A percentile compares a stretch with the other conserved stretches of the same genome.
These are phyloP conservation scores for Seira musarum DNA, from an alignment of 2,888 invertebrate genomes.

Conservation along the genomic window DNA sequence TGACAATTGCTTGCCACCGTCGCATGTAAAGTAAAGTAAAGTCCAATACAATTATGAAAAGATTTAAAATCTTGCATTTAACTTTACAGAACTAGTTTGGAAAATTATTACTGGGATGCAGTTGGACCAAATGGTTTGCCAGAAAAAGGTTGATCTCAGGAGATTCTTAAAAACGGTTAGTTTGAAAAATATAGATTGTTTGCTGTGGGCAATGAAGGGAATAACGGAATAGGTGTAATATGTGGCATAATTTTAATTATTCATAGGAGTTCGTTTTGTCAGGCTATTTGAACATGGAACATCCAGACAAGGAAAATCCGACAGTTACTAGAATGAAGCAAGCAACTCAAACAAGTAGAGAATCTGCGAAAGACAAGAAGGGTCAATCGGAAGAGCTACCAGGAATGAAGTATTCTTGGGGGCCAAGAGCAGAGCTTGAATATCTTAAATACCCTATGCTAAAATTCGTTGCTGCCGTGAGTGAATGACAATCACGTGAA, in stretches of 20 bases:
- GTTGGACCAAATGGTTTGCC: constrained; percentile 51
- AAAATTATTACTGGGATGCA: constrained; percentile 49
- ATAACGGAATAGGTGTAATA: background rate
- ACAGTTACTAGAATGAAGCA: background rate
- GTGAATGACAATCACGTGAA: background rate
- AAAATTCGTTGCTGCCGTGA: constrained; percentile 64
- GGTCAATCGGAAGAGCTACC: constrained; percentile 31
- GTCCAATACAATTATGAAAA: too few relatives aligned
- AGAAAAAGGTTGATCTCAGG: constrained; percentile 55
- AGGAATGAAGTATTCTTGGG: constrained; percentile 64
- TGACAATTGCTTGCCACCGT: too few relatives aligned
- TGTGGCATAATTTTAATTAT: background rate
- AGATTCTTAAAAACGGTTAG: constrained; percentile 62
- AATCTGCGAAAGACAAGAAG: background rate
- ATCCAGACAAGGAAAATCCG: constrained; percentile 26
- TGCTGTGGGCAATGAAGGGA: background rate
- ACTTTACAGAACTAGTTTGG: constrained; percentile 57
- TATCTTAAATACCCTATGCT: constrained; percentile 62
- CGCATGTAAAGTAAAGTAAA: too few relatives aligned
- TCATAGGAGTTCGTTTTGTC: constrained; percentile 62
- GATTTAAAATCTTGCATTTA: too few relatives aligned
- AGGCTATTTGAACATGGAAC: constrained; percentile 59
- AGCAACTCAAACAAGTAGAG: background rate
- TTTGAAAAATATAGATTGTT: too few relatives aligned
- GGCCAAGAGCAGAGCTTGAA: constrained; percentile 65